A percentile compares a stretch with the other conserved stretches of the same genome.
phyloP scores from a whole-genome alignment of 30 jellyfish, hydroid and myxozoan genomes.

The Pelagia noctiluca region DNA sequence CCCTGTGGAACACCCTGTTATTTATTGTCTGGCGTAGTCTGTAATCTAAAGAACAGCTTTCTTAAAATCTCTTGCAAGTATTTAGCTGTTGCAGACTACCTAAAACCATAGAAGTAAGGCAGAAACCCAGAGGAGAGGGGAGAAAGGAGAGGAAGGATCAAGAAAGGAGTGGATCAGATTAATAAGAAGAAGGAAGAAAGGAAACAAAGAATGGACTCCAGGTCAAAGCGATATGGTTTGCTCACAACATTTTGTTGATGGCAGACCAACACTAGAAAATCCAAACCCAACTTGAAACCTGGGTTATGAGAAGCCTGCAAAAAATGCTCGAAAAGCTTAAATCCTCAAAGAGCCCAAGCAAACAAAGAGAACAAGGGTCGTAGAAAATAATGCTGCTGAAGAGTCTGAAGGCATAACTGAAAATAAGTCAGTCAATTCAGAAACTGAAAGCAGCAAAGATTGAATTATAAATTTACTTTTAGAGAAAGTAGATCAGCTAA shows the following conservation, averaged over 20 bases:
- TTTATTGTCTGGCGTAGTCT: slow-evolving; percentile 15
- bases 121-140: slow-evolving; percentile 7
- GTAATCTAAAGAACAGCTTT: slow-evolving; percentile 40
- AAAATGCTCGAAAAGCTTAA: not conserved
- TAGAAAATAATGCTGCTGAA: slow-evolving; percentile 2
- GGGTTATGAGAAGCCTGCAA: slow-evolving; percentile 8
- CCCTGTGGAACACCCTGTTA: too few relatives aligned
- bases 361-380: not conserved
- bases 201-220: slow-evolving; percentile 5
- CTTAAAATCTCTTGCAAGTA: not conserved
- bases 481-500: not conserved
- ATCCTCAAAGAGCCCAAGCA: slow-evolving; percentile 2
- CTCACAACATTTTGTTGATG: not conserved
- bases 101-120: not conserved
- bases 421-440: not conserved
- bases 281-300: slow-evolving; percentile 2
- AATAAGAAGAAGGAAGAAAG: not conserved
- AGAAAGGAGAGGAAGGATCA: too few relatives aligned
- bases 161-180: slow-evolving; percentile 5
- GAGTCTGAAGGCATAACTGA: not conserved
- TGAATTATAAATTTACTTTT: not conserved
- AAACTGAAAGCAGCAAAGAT: slow-evolving; percentile 3
- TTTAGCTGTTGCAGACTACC: not conserved
- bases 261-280: slow-evolving; percentile 5
- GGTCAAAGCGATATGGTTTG: slow-evolving; percentile 6